A percentile compares a stretch with the other conserved stretches of the same genome.
Evolutionary conservation across 2,113 vertebrate genomes (phyloP).

Genomic region (Neolamprologus brichardi): DNA sequence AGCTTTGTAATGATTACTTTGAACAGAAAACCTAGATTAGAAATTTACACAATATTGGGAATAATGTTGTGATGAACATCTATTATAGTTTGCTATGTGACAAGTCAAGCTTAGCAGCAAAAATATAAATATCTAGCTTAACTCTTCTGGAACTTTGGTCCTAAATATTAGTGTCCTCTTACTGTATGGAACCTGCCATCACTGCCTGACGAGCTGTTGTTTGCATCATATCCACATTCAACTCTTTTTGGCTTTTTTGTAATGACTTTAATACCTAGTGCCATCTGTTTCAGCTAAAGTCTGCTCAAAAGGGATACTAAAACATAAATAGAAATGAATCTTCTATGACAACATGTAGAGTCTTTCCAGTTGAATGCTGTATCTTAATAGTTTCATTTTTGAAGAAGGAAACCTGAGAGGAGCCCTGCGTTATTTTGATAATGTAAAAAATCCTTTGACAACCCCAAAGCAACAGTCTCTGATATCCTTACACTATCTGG

Average conservation of each 20-base stretch:
- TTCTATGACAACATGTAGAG: background rate
- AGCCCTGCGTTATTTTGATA: background rate
- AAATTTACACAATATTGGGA: background rate
- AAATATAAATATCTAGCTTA: background rate
- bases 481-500: background rate
- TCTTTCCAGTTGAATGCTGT: background rate
- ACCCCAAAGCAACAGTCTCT: background rate
- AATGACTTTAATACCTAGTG: background rate
- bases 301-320: background rate
- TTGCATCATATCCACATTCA: background rate
- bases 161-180: background rate
- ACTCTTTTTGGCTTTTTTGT: background rate
- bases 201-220: background rate
- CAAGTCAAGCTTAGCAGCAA: background rate
- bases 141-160: background rate
- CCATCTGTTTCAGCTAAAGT: background rate
- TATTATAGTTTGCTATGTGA: background rate
- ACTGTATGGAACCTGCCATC: background rate
- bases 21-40: background rate
- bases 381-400: background rate
- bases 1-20: constrained; percentile 16
- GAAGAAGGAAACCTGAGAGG: background rate
- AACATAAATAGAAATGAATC: background rate
- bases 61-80: background rate
- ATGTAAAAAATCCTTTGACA: background rate